Percentiles rank a stretch among this genome's conserved stretches.
These are phyloP conservation scores for Balaenoptera acutorostrata DNA, from an alignment of 2,113 vertebrate species.

Conservation along the genomic window DNA sequence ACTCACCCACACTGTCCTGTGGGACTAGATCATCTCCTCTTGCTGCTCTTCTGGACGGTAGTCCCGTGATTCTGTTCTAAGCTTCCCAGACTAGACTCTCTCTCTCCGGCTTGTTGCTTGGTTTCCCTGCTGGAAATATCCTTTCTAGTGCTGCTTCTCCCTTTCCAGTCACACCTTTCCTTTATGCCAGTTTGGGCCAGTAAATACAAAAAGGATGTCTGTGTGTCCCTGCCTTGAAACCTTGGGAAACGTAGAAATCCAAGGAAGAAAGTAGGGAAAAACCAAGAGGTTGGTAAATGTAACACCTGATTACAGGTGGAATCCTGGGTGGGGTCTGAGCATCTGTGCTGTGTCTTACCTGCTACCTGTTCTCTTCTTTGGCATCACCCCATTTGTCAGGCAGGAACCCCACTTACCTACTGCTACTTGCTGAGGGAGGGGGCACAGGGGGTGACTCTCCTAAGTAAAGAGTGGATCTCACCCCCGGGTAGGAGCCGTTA, in stretches of 20 bases:
- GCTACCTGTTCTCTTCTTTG: not conserved
- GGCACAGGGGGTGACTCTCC: too few relatives aligned
- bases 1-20: fast-evolving
- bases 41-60: not conserved
- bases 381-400: not conserved
- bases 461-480: not conserved
- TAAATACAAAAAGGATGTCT: not conserved
- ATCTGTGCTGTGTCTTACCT: not conserved
- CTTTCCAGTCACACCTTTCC: not conserved
- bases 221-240: not conserved
- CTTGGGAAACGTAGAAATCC: not conserved
- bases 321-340: too few relatives aligned
- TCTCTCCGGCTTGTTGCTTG: not conserved
- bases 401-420: not conserved
- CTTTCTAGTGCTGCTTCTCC: not conserved
- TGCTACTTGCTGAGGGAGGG: fast-evolving
- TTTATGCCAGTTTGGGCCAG: not conserved
- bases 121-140: not conserved
- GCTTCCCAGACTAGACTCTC: not conserved
- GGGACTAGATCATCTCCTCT: not conserved
- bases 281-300: not conserved
- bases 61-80: not conserved
- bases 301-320: fast-evolving
- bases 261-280: not conserved
- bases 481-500: not conserved